Evolutionary conservation across 2,888 invertebrate species (phyloP).

Genomic region (Lamproptera curius): DNA sequence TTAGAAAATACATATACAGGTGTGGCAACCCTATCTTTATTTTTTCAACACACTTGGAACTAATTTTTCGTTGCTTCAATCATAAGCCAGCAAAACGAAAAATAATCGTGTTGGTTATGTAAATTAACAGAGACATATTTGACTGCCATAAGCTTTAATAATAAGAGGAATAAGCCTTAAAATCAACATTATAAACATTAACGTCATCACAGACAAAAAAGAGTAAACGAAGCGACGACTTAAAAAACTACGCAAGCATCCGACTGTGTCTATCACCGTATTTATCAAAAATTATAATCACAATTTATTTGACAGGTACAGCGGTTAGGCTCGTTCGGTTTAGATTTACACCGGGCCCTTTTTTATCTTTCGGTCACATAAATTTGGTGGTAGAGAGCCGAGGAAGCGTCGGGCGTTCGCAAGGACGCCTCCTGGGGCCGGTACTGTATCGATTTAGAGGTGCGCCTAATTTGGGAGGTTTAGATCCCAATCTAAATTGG

Average conservation of each 20-base stretch:
- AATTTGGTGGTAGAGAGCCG: slow-evolving; percentile 21
- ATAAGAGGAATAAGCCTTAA: too few species aligned
- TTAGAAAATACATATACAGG: too few species aligned
- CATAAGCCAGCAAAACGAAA: too few species aligned
- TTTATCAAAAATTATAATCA: slow-evolving; percentile 26
- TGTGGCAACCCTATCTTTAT: too few species aligned
- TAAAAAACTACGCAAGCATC: slow-evolving; percentile 7
- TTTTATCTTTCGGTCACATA: slow-evolving; percentile 25
- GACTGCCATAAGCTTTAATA: too few species aligned
- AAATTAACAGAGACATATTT: too few species aligned
- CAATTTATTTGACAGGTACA: slow-evolving; percentile 28
- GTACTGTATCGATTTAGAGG: slow-evolving; percentile 5
- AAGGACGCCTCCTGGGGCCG: slow-evolving; percentile 26
- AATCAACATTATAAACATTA: too few species aligned
- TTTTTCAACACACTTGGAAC: too few species aligned
- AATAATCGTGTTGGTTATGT: too few species aligned
- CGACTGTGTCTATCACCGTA: slow-evolving; percentile 20
- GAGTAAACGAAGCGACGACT: not conserved
- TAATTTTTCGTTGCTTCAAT: too few species aligned
- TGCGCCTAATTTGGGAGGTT: slow-evolving; percentile 27
- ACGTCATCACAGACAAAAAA: too few species aligned
- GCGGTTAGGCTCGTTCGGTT: slow-evolving; percentile 26
- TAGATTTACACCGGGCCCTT: slow-evolving; percentile 27
- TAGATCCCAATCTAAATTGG: slow-evolving; percentile 35
- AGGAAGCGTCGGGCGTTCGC: slow-evolving; percentile 24